Conservation (phyloP, 35 echinoderm and acorn worm genomes). For the Eucidaris tribuloides region DNA sequence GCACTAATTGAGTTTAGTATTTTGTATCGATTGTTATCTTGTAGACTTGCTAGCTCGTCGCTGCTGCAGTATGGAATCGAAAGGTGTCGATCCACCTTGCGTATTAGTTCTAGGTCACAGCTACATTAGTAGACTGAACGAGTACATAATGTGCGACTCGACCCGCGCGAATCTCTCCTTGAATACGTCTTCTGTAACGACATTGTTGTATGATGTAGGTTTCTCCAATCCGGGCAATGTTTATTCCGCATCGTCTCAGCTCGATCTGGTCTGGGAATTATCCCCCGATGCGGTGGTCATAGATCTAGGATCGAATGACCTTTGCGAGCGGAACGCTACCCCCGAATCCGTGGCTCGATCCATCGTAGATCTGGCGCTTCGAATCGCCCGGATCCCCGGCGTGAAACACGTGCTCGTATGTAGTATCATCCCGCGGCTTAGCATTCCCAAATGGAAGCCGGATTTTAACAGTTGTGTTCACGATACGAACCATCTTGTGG, state of each 20-base stretch:
- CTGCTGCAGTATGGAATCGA: too few species aligned
- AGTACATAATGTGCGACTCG: background rate
- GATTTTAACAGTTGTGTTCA: background rate
- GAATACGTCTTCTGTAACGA: background rate
- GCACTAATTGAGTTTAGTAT: too few species aligned
- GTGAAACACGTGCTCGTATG: background rate
- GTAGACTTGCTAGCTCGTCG: too few species aligned
- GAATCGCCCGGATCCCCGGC: background rate
- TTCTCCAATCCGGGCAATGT: background rate
- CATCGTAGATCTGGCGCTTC: background rate
- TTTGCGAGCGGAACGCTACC: background rate
- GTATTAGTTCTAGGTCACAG: constrained; percentile 7
- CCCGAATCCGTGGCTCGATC: background rate
- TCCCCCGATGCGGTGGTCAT: constrained; percentile 2
- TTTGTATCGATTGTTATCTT: too few species aligned
- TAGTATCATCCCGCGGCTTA: background rate
- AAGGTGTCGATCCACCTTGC: background rate
- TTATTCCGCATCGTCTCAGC: background rate
- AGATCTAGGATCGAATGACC: constrained; percentile 7
- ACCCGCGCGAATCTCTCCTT: background rate
- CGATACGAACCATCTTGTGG: background rate
- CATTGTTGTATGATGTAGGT: background rate
- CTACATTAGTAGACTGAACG: background rate
- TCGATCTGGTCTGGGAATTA: constrained; percentile 3
- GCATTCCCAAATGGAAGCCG: background rate